Percentiles rank a stretch among this genome's conserved stretches.
Evolutionary conservation across 2,888 invertebrate genomes (phyloP).

Genomic region (Pollenia amentaria): DNA sequence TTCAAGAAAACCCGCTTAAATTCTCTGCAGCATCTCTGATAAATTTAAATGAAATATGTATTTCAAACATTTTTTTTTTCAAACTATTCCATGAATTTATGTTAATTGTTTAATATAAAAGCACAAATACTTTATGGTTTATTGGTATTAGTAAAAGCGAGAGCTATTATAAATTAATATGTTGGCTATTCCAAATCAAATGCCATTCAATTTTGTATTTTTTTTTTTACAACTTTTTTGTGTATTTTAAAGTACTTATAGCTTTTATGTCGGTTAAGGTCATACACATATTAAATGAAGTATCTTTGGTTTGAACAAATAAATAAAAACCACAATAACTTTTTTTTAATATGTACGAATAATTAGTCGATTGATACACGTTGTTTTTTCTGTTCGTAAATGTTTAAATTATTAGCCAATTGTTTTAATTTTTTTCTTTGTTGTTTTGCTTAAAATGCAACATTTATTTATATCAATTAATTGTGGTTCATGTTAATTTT

Average conservation of each 20-base stretch:
- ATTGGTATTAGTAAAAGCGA: slow-evolving; percentile 5
- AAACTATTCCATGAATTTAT: slow-evolving; percentile 54
- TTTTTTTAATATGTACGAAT: slow-evolving; percentile 32
- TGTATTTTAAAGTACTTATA: slow-evolving; percentile 58
- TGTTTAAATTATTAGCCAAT: slow-evolving; percentile 53
- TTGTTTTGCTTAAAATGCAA: background rate
- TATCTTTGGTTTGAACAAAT: slow-evolving; percentile 50
- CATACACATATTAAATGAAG: slow-evolving; percentile 57
- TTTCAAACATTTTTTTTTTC: background rate
- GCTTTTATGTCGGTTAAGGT: slow-evolving; percentile 71
- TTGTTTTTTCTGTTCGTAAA: slow-evolving; percentile 20
- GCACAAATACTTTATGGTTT: slow-evolving; percentile 23
- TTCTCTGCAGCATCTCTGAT: no score
- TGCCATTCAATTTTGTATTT: slow-evolving; percentile 56
- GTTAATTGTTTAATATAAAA: slow-evolving; percentile 16
- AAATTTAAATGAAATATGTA: background rate
- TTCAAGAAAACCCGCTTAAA: background rate
- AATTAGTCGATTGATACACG: slow-evolving; percentile 63
- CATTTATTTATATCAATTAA: slow-evolving; percentile 27
- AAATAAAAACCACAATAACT: slow-evolving; percentile 27
- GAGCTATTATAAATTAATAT: slow-evolving; percentile 44
- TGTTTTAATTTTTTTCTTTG: slow-evolving; percentile 14
- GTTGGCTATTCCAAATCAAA: slow-evolving; percentile 63
- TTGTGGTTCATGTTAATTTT: slow-evolving; percentile 17
- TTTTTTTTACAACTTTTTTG: slow-evolving; percentile 34